phyloP scores from a whole-genome alignment of 2,888 invertebrate genomes.

The Chrysodeixis includens region DNA sequence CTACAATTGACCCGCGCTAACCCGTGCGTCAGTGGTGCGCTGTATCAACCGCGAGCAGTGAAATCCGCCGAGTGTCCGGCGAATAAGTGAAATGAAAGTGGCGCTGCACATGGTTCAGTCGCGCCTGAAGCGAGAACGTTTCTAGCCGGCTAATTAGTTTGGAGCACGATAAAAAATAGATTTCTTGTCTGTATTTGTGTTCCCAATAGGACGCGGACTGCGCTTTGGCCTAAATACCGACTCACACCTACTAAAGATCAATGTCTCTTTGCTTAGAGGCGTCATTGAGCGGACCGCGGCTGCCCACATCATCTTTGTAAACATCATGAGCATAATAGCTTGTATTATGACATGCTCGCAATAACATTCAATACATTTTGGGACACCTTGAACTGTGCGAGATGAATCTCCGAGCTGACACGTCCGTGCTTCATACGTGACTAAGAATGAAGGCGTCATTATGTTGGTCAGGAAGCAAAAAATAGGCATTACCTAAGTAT shows the following conservation, averaged over 20 bases:
- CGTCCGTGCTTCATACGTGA: conserved; percentile 33
- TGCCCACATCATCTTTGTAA: conserved; percentile 42
- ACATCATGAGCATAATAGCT: conserved; percentile 39
- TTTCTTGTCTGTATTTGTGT: conserved; percentile 71
- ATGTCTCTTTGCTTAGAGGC: conserved; percentile 50
- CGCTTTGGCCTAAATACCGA: conserved; percentile 81
- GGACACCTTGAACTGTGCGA: conserved; percentile 37
- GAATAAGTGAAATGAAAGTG: conserved; percentile 73
- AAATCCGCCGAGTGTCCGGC: conserved; percentile 52
- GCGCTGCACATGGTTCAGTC: conserved; percentile 60
- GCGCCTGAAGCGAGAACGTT: conserved; percentile 62
- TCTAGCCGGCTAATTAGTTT: conserved; percentile 73
- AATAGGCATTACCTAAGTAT: conserved; percentile 45
- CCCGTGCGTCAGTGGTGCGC: conserved; percentile 43
- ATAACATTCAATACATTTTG: conserved; percentile 19
- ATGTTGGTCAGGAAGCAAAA: conserved; percentile 45
- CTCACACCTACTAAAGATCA: conserved; percentile 61
- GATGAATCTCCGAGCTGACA: conserved; percentile 20
- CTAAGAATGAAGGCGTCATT: conserved; percentile 50
- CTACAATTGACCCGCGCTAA: conserved; percentile 50
- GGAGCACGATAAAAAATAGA: conserved; percentile 77
- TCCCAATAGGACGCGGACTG: conserved; percentile 66
- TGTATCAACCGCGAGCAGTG: conserved; percentile 48
- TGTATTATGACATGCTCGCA: conserved; percentile 17
- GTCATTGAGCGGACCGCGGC: conserved; percentile 43